Base-by-base conservation (phyloP, 1,140 invertebrate genomes). In the Linepithema humile region DNA sequence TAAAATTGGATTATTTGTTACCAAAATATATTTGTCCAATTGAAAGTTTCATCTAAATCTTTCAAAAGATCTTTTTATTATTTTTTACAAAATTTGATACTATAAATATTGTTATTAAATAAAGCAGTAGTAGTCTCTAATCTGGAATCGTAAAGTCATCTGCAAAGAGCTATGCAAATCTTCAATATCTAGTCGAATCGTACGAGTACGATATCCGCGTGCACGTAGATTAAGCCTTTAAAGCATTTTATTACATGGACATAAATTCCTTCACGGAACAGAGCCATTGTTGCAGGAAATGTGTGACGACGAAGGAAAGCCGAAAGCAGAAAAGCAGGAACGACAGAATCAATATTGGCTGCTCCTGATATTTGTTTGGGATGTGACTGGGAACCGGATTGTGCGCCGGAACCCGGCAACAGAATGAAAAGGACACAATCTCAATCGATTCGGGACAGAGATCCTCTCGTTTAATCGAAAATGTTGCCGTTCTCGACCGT, bases 361-460 rank as follows among this genome's bases (percentile, higher is more conserved):
- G 64, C 67, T 53, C 57, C 48, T 82, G 86, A 85, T 88, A 88
- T 88, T 88, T 88, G 87, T 88, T 88, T 88, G 87, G 87, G 86
- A 88, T 80, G 83, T 83, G 83, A 86, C 74, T 80, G 57, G 50
- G 67, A 72, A 75, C 69, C 64, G 86, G 74, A 82, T 87, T 88
- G 82, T 57, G 77, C 75, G 82, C 10, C 72, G 73, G 55, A 50
- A 83, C 57, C 40, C 53, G 74, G 10, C 53, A 72, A 77, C 82
- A 70, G 75, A 82, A 82, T 74, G 85, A 82, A 87, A 82, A 74
- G 85, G 85, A 82, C 67, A 85, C 59, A 74, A 72, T 70, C 59
- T 55, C 69, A 38, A 85, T 88, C 87, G 87, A 85, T 88, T 78
- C 78, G n/a, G 55, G 38, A 78, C 82, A 75, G 73, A 38, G 48